These are phyloP conservation scores for Pinctada fucata DNA, from an alignment of 2,888 invertebrate genomes.

Conservation along the genomic window DNA sequence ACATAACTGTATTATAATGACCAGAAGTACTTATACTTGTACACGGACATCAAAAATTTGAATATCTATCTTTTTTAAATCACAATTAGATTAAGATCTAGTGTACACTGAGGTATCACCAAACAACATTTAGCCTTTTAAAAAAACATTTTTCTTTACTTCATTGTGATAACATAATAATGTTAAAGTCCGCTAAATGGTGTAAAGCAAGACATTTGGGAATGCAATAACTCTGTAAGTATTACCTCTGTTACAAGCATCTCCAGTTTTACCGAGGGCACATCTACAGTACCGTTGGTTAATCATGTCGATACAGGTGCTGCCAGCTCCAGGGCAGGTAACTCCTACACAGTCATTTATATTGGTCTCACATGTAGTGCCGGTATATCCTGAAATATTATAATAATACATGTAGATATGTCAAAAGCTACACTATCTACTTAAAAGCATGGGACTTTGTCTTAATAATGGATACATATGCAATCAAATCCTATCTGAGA, in stretches of 20 bases:
- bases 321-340: conserved; percentile 81
- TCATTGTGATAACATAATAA: no score
- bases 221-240: no score
- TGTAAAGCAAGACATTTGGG: no score
- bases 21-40: background rate
- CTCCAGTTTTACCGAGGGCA: conserved; percentile 96
- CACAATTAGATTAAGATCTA: no score
- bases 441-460: conserved; percentile 8
- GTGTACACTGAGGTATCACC: no score
- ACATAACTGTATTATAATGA: background rate
- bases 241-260: conserved; percentile 94
- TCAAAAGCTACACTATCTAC: background rate
- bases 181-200: no score
- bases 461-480: conserved; percentile 21
- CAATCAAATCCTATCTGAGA: background rate
- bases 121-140: no score
- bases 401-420: no score
- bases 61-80: no score
- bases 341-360: conserved; percentile 87
- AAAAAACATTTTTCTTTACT: no score
- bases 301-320: conserved; percentile 72
- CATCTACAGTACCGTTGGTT: conserved; percentile 96
- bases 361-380: conserved; percentile 54
- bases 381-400: conserved; percentile 54
- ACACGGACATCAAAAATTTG: no score